Base-by-base conservation (phyloP, 2,113 vertebrate species). In the Zingel zingel region DNA sequence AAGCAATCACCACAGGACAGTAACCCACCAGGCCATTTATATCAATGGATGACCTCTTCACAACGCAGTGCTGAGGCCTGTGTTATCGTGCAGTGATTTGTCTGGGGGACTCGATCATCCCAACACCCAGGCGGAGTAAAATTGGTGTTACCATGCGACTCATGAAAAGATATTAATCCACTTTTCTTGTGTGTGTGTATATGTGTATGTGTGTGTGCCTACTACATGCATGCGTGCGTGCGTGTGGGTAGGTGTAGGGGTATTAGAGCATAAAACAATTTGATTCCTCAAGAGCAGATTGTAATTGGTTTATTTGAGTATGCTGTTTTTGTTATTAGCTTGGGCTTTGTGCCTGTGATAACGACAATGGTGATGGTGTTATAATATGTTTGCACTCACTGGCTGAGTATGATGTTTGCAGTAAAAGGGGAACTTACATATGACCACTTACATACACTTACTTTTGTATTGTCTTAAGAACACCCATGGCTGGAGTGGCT, bases 11-110 rank as follows among this genome's bases (percentile, higher is more conserved):
- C 87, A 82, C 76, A 86, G 90, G 80, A 67, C 86, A 87, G 81
- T 90, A 80, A 82, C 90, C 86, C 88, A 85, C 68, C 90, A 89
- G 66, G 21, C 85, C 69, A 82, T 89, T 91, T 86, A 87, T 86
- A 87, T 91, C 70, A 86, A 57, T 27, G 74, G 58, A 85, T 89
- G 91, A 88, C 82, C 85, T 89, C 54, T 63, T 86, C 50, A 77
- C 73, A 71, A 13, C 1, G 11, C 23, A 7, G 45, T 1, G 19
- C 78, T 54, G 65, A 56, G 25, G 75, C 79, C 75, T 14, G 33
- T n/a, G 66, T 69, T 57, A 72, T 78, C 59, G 11, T 25, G 27
- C 19, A 6, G 74, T 63, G 66, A 89, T 86, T 79, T 57, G 81
- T 79, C 74, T 50, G 62, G 70, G 61, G 74, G 75, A 65, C 82